Conservation (phyloP, 2,113 vertebrate genomes). For the Octodon degus region DNA sequence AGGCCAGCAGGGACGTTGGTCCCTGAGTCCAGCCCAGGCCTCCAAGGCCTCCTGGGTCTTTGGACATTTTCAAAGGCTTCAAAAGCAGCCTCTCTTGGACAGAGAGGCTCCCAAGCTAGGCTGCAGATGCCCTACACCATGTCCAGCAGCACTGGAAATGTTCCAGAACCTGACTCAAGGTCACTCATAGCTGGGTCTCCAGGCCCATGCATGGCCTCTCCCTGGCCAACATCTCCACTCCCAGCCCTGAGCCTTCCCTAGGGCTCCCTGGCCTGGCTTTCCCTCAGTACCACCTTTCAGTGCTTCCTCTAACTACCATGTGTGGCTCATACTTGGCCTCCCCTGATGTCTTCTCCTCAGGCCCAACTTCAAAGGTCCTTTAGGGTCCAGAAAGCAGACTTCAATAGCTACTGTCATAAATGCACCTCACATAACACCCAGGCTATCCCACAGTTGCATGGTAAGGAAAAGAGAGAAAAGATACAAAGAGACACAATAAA, state of each 20-base stretch:
- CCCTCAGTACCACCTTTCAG: not conserved
- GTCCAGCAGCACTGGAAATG: not conserved
- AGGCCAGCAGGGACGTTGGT: not conserved
- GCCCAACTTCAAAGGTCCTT: not conserved
- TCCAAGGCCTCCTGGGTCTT: not conserved
- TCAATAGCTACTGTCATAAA: not conserved
- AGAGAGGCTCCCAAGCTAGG: not conserved
- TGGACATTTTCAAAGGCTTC: not conserved
- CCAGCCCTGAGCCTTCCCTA: too few relatives aligned
- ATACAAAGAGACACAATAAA: too few relatives aligned
- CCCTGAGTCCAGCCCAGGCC: not conserved
- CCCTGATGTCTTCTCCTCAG: not conserved
- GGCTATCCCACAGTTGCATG: too few relatives aligned
- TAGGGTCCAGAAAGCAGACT: not conserved
- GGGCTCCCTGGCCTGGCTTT: rapidly evolving
- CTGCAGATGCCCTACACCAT: not conserved
- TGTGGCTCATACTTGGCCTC: not conserved
- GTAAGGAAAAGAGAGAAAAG: not conserved
- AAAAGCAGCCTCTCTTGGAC: not conserved
- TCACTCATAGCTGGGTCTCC: not conserved
- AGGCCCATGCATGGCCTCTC: rapidly evolving
- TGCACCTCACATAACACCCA: not conserved
- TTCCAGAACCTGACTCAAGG: not conserved
- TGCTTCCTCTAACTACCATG: rapidly evolving
- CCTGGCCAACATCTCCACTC: rapidly evolving